Percentiles rank a stretch among this genome's conserved stretches.
These are phyloP conservation scores for Yoshiicerus persimilis DNA, from an alignment of 1,140 invertebrate species.

Conservation along the genomic window DNA sequence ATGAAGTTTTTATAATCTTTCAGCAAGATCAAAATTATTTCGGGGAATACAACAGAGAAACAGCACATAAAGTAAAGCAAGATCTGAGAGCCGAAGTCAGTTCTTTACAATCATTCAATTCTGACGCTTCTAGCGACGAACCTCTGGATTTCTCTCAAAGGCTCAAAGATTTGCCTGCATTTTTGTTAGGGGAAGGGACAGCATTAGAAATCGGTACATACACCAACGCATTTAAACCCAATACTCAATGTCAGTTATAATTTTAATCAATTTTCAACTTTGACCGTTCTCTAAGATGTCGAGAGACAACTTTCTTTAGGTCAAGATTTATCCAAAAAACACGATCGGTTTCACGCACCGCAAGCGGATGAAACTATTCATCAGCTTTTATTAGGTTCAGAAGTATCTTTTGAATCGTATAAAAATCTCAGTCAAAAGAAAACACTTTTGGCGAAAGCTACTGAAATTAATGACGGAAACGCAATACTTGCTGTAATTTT, in stretches of 20 bases:
- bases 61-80: not conserved
- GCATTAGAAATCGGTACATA: slow-evolving; percentile 2
- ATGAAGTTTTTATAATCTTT: not conserved
- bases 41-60: slow-evolving; percentile 7
- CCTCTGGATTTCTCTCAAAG: not conserved
- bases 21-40: slow-evolving; percentile 33
- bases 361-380: slow-evolving; percentile 25
- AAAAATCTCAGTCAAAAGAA: slow-evolving; percentile 59
- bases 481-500: slow-evolving; percentile 57
- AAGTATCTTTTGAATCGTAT: slow-evolving; percentile 57
- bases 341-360: not conserved
- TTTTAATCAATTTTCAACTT: not conserved
- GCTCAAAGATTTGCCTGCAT: slow-evolving; percentile 28
- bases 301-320: not conserved
- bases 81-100: slow-evolving; percentile 40
- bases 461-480: slow-evolving; percentile 60
- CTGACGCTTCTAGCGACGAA: slow-evolving; percentile 46
- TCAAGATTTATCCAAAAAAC: not conserved
- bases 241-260: not conserved
- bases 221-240: not conserved
- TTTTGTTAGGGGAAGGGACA: slow-evolving; percentile 28
- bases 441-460: slow-evolving; percentile 57
- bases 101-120: slow-evolving; percentile 41
- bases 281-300: not conserved
- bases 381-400: slow-evolving; percentile 26